Base-by-base conservation (phyloP, 2,113 vertebrate genomes). In the Thunnus thynnus region DNA sequence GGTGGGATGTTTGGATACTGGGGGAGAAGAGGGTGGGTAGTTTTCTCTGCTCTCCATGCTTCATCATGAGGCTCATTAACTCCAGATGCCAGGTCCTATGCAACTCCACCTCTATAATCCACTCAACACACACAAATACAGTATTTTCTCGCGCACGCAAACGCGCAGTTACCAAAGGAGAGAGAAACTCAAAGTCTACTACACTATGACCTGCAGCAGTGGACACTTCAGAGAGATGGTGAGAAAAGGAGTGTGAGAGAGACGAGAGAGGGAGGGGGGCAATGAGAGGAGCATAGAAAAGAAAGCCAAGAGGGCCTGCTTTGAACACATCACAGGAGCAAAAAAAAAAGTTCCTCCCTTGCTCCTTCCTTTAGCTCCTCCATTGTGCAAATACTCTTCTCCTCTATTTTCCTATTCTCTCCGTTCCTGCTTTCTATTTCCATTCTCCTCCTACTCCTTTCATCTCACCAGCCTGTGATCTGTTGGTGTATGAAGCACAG, bases 51-150 rank as follows among this genome's bases (percentile, higher is more conserved):
- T 88, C 50, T 84, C 62, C 25, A 36, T 70, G 72, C 25, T 76
- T 87, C 73, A 88, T 85, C 82, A 87, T 89, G 69, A 80, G 88
- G 81, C 89, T 92, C 88, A 89, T 91, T 92, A 92, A 62, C 81
- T 78, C 88, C 88, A 91, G 86, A 91, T 91, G 87, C 75, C 77
- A 66, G 58, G 58, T 52, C 77, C 66, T 80, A 51, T 77, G 69
- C 78, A 83, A 80, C 79, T 80, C 81, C 82, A 51, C 86, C 82
- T 80, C 48, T 67, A 50, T 64, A 78, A 73, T 77, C 66, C 52
- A 54, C 41, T 76, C 54, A 52, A 57, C 32, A 64, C 41, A 18
- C 12, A 77, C 46, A 76, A 9, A 69, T 6, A 57, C 47, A 22
- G 36, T 41, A 41, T 41, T 16, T 25, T 1, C 17, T 6, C 22